Percentiles rank a stretch among this genome's conserved stretches.
Conservation (phyloP, 2,113 vertebrate genomes). For the Lophius piscatorius region DNA sequence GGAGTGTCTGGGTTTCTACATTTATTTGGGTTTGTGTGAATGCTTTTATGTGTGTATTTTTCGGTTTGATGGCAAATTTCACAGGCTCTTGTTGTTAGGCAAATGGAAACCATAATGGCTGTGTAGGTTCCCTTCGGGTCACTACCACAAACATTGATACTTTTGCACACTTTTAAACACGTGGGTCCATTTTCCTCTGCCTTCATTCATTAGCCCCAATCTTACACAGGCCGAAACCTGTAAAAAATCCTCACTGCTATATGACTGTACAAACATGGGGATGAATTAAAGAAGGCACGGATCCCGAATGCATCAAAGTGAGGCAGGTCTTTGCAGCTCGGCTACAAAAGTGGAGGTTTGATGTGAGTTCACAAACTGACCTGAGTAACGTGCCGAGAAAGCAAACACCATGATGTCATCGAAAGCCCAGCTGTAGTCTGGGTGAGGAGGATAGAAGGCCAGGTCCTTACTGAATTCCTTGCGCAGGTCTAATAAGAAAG, state of each 20-base stretch:
- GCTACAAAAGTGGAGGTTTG: constrained; percentile 14
- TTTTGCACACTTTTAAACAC: constrained; percentile 12
- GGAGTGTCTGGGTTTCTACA: too few relatives aligned
- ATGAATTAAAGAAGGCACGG: too few relatives aligned
- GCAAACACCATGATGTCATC: constrained; percentile 99
- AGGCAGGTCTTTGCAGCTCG: not conserved
- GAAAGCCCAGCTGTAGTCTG: constrained; percentile 95
- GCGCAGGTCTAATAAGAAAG: constrained; percentile 91
- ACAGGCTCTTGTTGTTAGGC: too few relatives aligned
- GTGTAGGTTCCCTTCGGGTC: constrained; percentile 29
- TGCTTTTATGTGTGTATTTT: too few relatives aligned
- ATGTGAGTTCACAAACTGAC: constrained; percentile 68
- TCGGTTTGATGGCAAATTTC: too few relatives aligned
- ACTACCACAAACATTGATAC: constrained; percentile 4
- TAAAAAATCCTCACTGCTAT: constrained; percentile 11
- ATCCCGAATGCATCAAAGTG: not conserved
- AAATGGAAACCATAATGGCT: too few relatives aligned
- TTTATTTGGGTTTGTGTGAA: too few relatives aligned
- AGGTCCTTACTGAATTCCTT: constrained; percentile 85
- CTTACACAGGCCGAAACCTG: constrained; percentile 13
- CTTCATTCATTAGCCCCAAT: constrained; percentile 16
- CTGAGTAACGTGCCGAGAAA: constrained; percentile 92
- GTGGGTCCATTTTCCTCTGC: constrained; percentile 29
- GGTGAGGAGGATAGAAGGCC: constrained; percentile 90
- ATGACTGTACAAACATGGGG: not conserved